A percentile compares a stretch with the other conserved stretches of the same genome.
phyloP scores from a whole-genome alignment of 92 coral and sea anemone genomes.

The Parazoanthus swiftii region DNA sequence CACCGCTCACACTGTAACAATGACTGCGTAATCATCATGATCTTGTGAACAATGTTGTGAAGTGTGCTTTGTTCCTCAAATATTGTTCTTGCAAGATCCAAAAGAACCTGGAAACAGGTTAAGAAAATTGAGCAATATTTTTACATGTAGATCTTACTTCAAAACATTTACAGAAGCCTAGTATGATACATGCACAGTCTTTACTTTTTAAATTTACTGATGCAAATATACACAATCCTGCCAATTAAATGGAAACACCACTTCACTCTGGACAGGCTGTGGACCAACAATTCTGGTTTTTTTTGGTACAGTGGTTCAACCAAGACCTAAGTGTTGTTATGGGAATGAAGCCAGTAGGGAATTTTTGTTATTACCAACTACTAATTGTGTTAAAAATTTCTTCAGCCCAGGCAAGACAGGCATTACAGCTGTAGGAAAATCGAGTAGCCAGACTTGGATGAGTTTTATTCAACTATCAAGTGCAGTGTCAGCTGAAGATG shows the following conservation, averaged over 20 bases:
- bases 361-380: no score
- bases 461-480: no score
- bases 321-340: not conserved
- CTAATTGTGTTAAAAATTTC: no score
- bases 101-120: conserved; percentile 72
- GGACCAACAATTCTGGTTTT: not conserved
- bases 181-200: not conserved
- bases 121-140: not conserved
- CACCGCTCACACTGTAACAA: conserved; percentile 96
- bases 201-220: no score
- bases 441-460: no score
- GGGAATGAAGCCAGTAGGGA: no score
- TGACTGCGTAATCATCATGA: conserved; percentile 99
- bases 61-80: conserved; percentile 96
- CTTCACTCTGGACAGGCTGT: no score
- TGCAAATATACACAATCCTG: not conserved
- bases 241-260: not conserved
- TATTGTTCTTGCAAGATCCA: conserved; percentile 98
- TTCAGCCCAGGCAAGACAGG: no score
- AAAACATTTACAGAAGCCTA: not conserved
- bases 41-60: conserved; percentile 98
- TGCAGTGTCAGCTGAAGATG: no score
- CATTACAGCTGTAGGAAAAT: no score
- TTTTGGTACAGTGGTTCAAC: not conserved
- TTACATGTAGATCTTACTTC: not conserved